Conservation (phyloP, 2,888 invertebrate species). For the Seira musarum region DNA sequence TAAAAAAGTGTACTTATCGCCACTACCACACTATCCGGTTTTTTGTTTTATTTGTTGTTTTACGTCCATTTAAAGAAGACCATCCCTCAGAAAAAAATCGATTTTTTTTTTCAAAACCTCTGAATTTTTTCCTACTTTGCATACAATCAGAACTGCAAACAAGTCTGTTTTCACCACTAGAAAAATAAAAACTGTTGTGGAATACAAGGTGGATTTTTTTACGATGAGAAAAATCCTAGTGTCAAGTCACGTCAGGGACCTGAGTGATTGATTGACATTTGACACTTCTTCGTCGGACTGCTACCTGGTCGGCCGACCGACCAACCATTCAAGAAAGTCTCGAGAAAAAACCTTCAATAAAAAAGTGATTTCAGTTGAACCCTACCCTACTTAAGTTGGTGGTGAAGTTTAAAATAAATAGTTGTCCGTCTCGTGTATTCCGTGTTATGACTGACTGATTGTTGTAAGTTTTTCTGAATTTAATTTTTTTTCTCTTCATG, state of each 20-base stretch:
- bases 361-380: not conserved
- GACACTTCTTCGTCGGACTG: conserved; percentile 58
- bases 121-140: not conserved
- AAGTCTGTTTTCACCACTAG: conserved; percentile 38
- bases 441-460: not conserved
- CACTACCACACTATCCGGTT: not conserved
- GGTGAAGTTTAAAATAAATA: not conserved
- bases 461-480: not conserved
- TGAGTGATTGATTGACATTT: conserved; percentile 65
- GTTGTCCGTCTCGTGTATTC: not conserved
- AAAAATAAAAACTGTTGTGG: conserved; percentile 26
- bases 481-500: no score
- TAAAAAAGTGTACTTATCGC: conserved; percentile 19
- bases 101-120: no score
- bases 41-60: not conserved
- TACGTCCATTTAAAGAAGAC: not conserved
- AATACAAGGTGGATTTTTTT: conserved; percentile 31
- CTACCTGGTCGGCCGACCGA: not conserved
- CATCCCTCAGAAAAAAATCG: not conserved
- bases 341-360: no score
- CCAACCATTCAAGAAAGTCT: no score
- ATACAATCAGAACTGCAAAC: conserved; percentile 21
- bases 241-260: conserved; percentile 57
- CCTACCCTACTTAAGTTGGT: no score
- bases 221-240: conserved; percentile 47